Evolutionary conservation across 2,797 vertebrate species (phyloP).

Genomic region (Tragopan temminckii): DNA sequence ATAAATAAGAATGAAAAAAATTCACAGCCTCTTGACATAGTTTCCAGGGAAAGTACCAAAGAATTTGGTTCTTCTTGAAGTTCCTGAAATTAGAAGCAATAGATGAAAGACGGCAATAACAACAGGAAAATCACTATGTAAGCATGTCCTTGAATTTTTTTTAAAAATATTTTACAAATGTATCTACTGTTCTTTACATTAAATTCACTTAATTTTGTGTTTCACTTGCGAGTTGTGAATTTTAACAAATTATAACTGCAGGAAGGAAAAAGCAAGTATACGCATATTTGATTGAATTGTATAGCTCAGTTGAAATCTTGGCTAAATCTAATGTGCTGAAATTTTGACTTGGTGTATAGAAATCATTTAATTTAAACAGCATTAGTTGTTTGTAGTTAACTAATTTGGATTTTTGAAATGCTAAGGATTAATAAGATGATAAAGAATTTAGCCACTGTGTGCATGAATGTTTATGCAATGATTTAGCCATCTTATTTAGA

Average conservation of each 20-base stretch:
- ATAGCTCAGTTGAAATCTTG: not conserved
- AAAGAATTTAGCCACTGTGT: not conserved
- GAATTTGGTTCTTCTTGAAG: constrained; percentile 95
- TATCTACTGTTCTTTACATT: not conserved
- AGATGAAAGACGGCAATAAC: constrained; percentile 69
- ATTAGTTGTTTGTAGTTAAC: not conserved
- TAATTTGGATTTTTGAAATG: not conserved
- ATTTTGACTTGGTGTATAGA: not conserved
- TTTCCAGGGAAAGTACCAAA: constrained; percentile 99
- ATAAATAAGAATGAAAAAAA: constrained; percentile 79
- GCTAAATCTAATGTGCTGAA: not conserved
- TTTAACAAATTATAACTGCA: not conserved
- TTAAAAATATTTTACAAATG: not conserved
- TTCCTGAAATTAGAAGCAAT: constrained; percentile 89
- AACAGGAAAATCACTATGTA: not conserved
- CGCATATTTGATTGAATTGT: not conserved
- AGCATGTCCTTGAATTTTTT: not conserved
- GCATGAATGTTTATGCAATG: not conserved
- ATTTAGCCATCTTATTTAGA: not conserved
- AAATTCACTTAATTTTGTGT: not conserved
- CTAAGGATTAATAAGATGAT: not conserved
- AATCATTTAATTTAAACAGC: not conserved
- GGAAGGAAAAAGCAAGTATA: not conserved
- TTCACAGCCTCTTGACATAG: constrained; percentile 97
- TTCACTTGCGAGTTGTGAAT: not conserved